A percentile compares a stretch with the other conserved stretches of the same genome.
These are phyloP conservation scores for Mayetiola destructor DNA, from an alignment of 2,888 invertebrate genomes.

Conservation along the genomic window DNA sequence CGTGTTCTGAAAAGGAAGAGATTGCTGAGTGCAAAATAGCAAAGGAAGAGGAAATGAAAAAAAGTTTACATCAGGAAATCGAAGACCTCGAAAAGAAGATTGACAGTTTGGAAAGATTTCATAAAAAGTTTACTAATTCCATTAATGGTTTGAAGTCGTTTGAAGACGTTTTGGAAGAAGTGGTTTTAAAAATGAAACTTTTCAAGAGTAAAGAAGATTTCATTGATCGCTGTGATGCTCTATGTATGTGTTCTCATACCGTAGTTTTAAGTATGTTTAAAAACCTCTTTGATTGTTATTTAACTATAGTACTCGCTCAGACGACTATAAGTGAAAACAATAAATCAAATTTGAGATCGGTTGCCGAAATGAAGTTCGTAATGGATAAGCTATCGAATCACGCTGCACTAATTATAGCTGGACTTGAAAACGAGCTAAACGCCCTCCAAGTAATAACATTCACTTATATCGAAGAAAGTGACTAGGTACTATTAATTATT, in stretches of 20 bases:
- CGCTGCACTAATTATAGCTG: constrained; percentile 29
- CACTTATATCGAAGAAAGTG: not conserved
- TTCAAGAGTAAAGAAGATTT: constrained; percentile 26
- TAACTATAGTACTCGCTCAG: constrained; percentile 30
- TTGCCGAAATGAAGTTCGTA: constrained; percentile 29
- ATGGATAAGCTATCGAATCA: constrained; percentile 32
- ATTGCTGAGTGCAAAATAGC: constrained; percentile 26
- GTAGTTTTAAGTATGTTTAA: not conserved
- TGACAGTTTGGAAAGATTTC: constrained; percentile 24
- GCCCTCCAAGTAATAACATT: constrained; percentile 24
- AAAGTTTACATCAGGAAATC: constrained; percentile 24
- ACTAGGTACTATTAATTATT: not conserved
- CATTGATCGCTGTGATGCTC: constrained; percentile 32
- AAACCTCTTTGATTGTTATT: not conserved
- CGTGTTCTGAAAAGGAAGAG: constrained; percentile 30
- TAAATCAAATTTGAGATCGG: constrained; percentile 23
- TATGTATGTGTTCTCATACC: constrained; percentile 25
- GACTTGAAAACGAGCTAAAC: constrained; percentile 30
- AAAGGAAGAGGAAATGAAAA: constrained; percentile 26
- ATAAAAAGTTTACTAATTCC: constrained; percentile 24
- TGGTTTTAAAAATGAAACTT: constrained; percentile 25
- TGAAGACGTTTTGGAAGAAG: constrained; percentile 29
- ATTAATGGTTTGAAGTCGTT: constrained; percentile 29
- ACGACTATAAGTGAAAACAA: constrained; percentile 29
- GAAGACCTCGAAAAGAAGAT: constrained; percentile 23